Evolutionary conservation across 2,888 invertebrate species (phyloP).

Genomic region (Galerucella pusilla): DNA sequence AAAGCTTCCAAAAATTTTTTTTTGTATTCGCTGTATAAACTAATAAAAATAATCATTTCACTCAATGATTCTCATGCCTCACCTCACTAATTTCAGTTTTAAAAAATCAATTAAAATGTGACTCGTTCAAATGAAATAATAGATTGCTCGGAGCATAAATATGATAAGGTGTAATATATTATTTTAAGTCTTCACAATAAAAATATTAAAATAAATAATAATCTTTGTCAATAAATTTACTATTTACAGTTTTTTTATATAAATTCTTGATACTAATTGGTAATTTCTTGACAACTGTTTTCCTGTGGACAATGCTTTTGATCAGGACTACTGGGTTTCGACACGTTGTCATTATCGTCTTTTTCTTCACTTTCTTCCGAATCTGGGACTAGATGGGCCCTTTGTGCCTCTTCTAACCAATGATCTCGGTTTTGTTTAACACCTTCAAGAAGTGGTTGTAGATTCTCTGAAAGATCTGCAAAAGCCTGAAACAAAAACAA

Average conservation of each 20-base stretch:
- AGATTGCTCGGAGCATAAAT: background rate
- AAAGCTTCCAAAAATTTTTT: too few relatives aligned
- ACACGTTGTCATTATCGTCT: conserved; percentile 60
- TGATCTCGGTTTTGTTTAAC: conserved; percentile 84
- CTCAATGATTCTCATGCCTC: too few relatives aligned
- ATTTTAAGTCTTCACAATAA: conserved; percentile 55
- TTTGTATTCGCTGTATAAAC: too few relatives aligned
- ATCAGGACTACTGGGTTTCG: conserved; percentile 57
- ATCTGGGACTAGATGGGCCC: conserved; percentile 35
- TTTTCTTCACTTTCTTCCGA: conserved; percentile 48
- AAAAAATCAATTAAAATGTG: background rate
- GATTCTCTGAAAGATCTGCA: conserved; percentile 79
- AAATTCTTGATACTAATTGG: conserved; percentile 48
- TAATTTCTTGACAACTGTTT: conserved; percentile 49
- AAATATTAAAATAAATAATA: conserved; percentile 58
- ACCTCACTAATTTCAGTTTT: too few relatives aligned
- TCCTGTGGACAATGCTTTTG: conserved; percentile 47
- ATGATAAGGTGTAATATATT: conserved; percentile 20
- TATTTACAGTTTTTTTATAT: conserved; percentile 43
- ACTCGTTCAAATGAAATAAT: background rate
- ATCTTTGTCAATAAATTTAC: conserved; percentile 46
- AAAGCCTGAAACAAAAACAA: conserved; percentile 75
- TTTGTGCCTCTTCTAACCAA: conserved; percentile 74
- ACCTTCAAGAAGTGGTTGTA: conserved; percentile 85
- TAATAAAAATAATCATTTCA: too few relatives aligned